Evolutionary conservation across 2,797 vertebrate genomes (phyloP), one percentile per base, ranked within the genome.

Genomic region (Manis javanica): DNA sequence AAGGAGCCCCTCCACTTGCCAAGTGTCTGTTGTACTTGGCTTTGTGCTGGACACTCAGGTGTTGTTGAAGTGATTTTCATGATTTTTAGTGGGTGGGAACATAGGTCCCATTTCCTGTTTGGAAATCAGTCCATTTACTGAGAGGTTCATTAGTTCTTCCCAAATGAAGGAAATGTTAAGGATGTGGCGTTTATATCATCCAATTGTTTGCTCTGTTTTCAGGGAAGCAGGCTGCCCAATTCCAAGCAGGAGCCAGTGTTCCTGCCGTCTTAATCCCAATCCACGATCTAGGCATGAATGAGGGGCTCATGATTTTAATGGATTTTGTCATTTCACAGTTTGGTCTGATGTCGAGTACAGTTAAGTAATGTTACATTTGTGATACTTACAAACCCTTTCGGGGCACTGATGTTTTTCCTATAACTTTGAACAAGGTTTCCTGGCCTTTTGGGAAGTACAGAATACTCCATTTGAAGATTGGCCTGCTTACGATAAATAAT

Each of bases 181-280:
- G n/a, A 49, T 69, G 29, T 87, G 84, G 16, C 14, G 34, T 84
- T 92, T 66, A 86, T 12, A 24, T 64, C 19, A 64, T 89, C 87
- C 24, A 18, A 46, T 77, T 37, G 4, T 82, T 87, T 96, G 13
- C 37, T 87, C 21, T 86, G 23, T 83, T 64, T 92, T 77, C 59
- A 96, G 81, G 96, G 49, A 84, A 87, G 18, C 66, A 71, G 37
- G 51, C 9, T 75, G 64, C 92, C 72, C 85, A 92, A 94, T 86
- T 7, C 10, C 84, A 74, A 81, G 42, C 72, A 81, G 51, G 12
- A 85, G 81, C 29, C 39, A 66, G 2, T 91, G 90, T 97, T 90
- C 24, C 37, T 74, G 39, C 81, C 51, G 87, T 89, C 83, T 59
- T 92, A 71, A 75, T 97, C 95, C 49, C 26, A 95, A 59, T 72